These are phyloP conservation scores for Chloroceryle amazona DNA, from an alignment of 2,797 vertebrate species.

Conservation along the genomic window DNA sequence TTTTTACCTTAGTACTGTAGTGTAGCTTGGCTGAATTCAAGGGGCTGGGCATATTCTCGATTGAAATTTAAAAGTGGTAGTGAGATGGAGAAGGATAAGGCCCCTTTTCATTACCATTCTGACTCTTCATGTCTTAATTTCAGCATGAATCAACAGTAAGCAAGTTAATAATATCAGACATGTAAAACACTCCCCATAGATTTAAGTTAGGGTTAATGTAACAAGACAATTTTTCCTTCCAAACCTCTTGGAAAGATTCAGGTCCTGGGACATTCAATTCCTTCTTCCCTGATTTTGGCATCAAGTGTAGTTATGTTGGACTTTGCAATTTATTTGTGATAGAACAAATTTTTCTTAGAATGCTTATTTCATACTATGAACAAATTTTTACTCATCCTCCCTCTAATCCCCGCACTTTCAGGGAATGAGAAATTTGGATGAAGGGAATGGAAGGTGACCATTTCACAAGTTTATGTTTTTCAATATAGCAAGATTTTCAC, in stretches of 20 bases:
- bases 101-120: not conserved
- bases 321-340: not conserved
- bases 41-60: not conserved
- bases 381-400: not conserved
- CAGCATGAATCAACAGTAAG: not conserved
- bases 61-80: not conserved
- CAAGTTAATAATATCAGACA: not conserved
- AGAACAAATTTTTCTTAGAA: not conserved
- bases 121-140: not conserved
- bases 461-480: not conserved
- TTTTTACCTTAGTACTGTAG: not conserved
- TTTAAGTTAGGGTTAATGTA: not conserved
- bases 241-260: not conserved
- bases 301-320: not conserved
- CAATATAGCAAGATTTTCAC: not conserved
- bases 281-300: not conserved
- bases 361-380: not conserved
- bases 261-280: not conserved
- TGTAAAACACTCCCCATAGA: not conserved
- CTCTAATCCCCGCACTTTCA: not conserved
- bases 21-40: not conserved
- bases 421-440: not conserved
- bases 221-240: not conserved
- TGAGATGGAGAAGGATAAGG: not conserved
- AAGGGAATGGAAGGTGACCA: not conserved